A percentile compares a stretch with the other conserved stretches of the same genome.
Evolutionary conservation across 2,113 vertebrate species (phyloP).

Genomic region (Ahaetulla prasina): DNA sequence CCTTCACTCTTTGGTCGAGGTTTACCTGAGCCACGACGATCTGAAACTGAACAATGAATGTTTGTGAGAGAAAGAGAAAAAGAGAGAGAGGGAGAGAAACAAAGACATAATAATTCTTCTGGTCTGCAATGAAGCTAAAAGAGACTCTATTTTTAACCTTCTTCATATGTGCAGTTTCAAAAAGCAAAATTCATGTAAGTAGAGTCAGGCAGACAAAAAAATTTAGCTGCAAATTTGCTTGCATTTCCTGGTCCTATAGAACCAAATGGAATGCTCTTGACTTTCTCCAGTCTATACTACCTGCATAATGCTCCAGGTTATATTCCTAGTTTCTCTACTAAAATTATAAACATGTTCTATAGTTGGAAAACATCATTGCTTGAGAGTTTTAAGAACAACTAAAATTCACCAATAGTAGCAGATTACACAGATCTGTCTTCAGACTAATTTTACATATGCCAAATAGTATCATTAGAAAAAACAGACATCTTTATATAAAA

Average conservation of each 20-base stretch:
- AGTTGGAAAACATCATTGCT: background rate
- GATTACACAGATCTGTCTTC: background rate
- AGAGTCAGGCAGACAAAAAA: background rate
- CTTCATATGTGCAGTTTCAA: background rate
- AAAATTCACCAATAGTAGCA: background rate
- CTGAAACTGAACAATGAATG: conserved; percentile 73
- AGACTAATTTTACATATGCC: background rate
- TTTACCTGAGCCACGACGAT: conserved; percentile 88
- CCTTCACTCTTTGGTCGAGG: conserved; percentile 97
- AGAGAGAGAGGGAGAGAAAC: background rate
- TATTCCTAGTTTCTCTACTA: background rate
- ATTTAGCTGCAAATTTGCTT: background rate
- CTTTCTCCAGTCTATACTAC: too few relatives aligned
- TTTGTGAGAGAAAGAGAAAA: background rate
- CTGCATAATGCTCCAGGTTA: background rate
- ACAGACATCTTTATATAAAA: background rate
- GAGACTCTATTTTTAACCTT: background rate
- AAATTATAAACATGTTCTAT: background rate
- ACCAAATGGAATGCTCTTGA: background rate
- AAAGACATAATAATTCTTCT: conserved; percentile 1
- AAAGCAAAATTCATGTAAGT: background rate
- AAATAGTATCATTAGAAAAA: background rate
- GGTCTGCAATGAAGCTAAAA: background rate
- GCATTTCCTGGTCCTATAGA: background rate
- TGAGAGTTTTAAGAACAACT: background rate